These are phyloP conservation scores for Microdon myrmicae DNA, from an alignment of 2,888 invertebrate species.

Conservation along the genomic window DNA sequence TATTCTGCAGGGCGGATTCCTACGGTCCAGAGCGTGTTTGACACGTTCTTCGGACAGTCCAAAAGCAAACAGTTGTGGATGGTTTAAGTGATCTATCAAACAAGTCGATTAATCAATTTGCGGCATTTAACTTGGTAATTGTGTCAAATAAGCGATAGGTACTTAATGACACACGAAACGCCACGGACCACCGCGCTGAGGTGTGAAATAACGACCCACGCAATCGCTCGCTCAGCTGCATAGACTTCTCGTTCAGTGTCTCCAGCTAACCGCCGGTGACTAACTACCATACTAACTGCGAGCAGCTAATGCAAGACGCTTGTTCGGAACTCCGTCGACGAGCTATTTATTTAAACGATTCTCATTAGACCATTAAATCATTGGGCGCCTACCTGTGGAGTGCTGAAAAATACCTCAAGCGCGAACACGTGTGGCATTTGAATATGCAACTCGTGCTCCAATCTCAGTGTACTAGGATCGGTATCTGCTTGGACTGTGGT, in stretches of 20 bases:
- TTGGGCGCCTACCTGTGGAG: conserved; percentile 9
- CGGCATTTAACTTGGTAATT: conserved; percentile 39
- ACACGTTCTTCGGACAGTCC: too few species aligned
- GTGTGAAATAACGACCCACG: conserved; percentile 43
- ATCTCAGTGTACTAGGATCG: too few species aligned
- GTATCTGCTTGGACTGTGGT: too few species aligned
- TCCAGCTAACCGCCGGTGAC: too few species aligned
- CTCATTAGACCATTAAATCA: conserved; percentile 27
- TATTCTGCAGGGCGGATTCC: too few species aligned
- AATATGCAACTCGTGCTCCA: conserved; percentile 10
- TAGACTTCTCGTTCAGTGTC: too few species aligned
- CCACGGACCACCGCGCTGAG: conserved; percentile 21
- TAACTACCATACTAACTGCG: too few species aligned
- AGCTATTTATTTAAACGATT: conserved; percentile 46
- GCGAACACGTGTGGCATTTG: conserved; percentile 33
- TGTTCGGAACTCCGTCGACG: conserved; percentile 21
- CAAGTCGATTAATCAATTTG: conserved; percentile 42
- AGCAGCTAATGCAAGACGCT: too few species aligned
- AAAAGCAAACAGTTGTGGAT: too few species aligned
- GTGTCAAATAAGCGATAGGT: conserved; percentile 36
- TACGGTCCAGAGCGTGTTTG: too few species aligned
- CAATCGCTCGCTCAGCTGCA: background rate
- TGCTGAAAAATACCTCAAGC: conserved; percentile 27
- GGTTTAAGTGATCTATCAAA: too few species aligned
- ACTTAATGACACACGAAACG: conserved; percentile 29